A percentile compares a stretch with the other conserved stretches of the same genome.
phyloP scores from a whole-genome alignment of 30 jellyfish, hydroid and myxozoan genomes.

The Hydra vulgaris region DNA sequence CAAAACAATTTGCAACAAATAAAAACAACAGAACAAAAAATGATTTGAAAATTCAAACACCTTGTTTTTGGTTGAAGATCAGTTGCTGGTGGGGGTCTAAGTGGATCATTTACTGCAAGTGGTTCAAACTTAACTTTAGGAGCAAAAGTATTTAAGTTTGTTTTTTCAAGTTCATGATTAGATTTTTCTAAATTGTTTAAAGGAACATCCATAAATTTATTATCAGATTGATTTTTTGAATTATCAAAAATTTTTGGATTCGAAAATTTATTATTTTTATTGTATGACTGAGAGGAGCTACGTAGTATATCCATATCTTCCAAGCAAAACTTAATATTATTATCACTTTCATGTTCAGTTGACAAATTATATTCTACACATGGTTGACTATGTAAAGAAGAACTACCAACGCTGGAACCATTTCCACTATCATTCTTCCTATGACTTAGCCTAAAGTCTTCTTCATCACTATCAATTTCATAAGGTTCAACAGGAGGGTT shows the following conservation, averaged over 20 bases:
- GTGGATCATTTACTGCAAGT: slow-evolving; percentile 22
- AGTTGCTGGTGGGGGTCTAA: slow-evolving; percentile 51
- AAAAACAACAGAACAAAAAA: too few species aligned
- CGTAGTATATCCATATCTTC: slow-evolving; percentile 9
- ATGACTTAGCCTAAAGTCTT: slow-evolving; percentile 68
- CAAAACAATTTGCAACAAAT: too few species aligned
- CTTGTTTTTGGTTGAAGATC: slow-evolving; percentile 71
- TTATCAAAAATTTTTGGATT: not conserved
- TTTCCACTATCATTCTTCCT: slow-evolving; percentile 81
- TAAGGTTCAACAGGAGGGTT: slow-evolving; percentile 49
- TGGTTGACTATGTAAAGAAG: slow-evolving; percentile 27
- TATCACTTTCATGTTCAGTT: not conserved
- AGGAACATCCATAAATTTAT: slow-evolving; percentile 68
- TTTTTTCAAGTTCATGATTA: slow-evolving; percentile 24
- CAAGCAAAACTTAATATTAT: not conserved
- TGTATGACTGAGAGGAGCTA: not conserved
- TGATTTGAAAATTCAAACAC: too few species aligned
- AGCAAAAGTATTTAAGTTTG: slow-evolving; percentile 51
- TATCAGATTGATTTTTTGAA: slow-evolving; percentile 27
- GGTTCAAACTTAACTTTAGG: slow-evolving; percentile 20
- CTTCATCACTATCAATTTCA: slow-evolving; percentile 83
- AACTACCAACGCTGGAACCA: slow-evolving; percentile 70
- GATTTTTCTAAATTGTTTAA: slow-evolving; percentile 30
- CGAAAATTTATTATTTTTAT: not conserved
- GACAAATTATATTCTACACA: not conserved